A percentile compares a stretch with the other conserved stretches of the same genome.
Evolutionary conservation across 1,140 invertebrate species (phyloP).

Genomic region (Orchestia grillus): DNA sequence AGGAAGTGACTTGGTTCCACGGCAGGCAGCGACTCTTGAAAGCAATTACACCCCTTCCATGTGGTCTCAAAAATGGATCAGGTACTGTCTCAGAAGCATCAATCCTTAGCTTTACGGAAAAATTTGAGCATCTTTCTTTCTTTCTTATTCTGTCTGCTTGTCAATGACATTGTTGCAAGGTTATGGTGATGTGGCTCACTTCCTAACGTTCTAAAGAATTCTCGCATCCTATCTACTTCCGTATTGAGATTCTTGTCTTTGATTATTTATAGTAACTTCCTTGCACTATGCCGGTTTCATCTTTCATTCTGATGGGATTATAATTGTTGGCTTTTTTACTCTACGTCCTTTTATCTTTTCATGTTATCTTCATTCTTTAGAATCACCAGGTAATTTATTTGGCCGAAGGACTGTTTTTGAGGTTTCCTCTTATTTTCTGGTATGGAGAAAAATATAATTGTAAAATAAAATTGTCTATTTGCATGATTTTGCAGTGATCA

Average conservation of each 20-base stretch:
- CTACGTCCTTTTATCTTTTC: not conserved
- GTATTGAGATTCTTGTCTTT: not conserved
- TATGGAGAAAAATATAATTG: too few species aligned
- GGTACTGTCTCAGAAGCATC: not conserved
- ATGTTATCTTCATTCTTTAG: not conserved
- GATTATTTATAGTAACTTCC: not conserved
- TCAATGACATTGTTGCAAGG: not conserved
- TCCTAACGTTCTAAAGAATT: not conserved
- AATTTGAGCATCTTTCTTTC: not conserved
- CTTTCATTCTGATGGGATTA: not conserved
- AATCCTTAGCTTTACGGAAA: not conserved
- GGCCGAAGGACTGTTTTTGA: too few species aligned
- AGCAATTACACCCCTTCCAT: constrained; percentile 48
- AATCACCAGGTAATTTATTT: not conserved
- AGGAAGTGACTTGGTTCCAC: constrained; percentile 41
- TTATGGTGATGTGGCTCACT: not conserved
- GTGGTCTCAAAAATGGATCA: constrained; percentile 45
- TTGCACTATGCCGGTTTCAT: not conserved
- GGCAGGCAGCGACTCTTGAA: constrained; percentile 29
- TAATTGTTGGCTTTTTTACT: not conserved
- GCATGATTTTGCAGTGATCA: not conserved
- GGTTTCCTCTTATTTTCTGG: too few species aligned
- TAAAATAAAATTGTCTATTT: too few species aligned
- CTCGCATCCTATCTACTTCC: not conserved
- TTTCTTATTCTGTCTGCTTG: not conserved